Conservation (phyloP, 2,797 vertebrate species). For the Rhinoraja longicauda region DNA sequence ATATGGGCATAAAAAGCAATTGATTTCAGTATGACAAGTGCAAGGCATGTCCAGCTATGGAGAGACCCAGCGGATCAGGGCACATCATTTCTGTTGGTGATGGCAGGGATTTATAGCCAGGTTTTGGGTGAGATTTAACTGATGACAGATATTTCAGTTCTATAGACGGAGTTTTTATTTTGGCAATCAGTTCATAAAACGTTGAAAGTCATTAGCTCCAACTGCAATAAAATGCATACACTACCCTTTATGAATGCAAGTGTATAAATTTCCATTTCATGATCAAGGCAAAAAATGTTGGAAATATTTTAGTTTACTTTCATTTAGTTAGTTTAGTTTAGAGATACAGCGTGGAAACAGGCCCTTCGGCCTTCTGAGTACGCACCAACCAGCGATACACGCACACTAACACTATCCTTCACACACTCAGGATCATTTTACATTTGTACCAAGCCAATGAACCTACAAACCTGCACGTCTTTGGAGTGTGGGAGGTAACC, state of each 20-base stretch:
- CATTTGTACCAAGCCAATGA: no score
- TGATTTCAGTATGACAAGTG: slow-evolving; percentile 2
- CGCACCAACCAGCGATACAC: no score
- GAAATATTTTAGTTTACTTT: no score
- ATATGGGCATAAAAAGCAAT: slow-evolving; percentile 29
- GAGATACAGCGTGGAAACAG: no score
- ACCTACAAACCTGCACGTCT: no score
- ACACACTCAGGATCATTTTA: no score
- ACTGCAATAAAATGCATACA: not conserved
- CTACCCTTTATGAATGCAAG: not conserved
- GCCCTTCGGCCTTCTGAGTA: no score
- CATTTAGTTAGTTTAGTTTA: no score
- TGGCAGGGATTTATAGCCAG: not conserved
- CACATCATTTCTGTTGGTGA: not conserved
- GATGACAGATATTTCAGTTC: not conserved
- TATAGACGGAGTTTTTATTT: not conserved
- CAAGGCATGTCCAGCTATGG: slow-evolving; percentile 5
- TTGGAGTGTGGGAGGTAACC: no score
- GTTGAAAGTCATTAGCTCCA: not conserved
- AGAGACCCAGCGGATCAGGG: not conserved
- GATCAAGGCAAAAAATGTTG: no score
- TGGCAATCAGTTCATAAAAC: not conserved
- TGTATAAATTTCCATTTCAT: not conserved
- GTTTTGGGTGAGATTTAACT: not conserved
- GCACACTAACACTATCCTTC: no score